Base-by-base conservation (phyloP, 2,888 invertebrate species). In the Xiphydria camelus region DNA sequence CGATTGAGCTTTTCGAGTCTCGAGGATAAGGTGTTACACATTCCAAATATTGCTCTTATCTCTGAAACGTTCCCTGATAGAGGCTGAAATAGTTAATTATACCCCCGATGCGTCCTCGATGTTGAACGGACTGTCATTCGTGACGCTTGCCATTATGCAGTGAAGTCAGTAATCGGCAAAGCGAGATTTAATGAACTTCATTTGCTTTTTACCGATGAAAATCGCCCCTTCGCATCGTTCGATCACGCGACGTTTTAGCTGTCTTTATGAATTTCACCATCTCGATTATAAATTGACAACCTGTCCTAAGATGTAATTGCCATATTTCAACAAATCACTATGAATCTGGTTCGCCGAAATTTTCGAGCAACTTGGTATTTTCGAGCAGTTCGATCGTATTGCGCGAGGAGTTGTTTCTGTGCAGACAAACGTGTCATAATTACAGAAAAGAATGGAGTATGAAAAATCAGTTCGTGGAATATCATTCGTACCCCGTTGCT, bases 1-100 rank as follows among this genome's bases (percentile, higher is more conserved):
- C 50, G 45, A 32, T 53, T 55, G 10, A 63, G 36, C 15, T 40
- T 44, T 33, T 51, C 44, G 14, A 63, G 55, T 47, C 60, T 50
- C 15, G 51, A 48, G 17, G 36, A 55, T 49, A 33, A 38, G 18
- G 37, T 38, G 36, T 39, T 47, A 41, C 31, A 41, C 57, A 57
- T 57, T 40, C 45, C 56, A 53, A 43, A 53, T 47, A 14, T 29
- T 29, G 29, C 15, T 14, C 15, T 29, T 29, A 14, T 15, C 10
- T 29, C 29, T 29, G n/a, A n/a, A n/a, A n/a, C n/a, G n/a, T n/a
- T n/a, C n/a, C n/a, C n/a, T n/a, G n/a, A n/a, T 12, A 12, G 6
- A 9, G 12, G n/a, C n/a, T n/a, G n/a, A n/a, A n/a, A n/a, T n/a
- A n/a, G n/a, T n/a, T n/a, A n/a, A n/a, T n/a, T n/a, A n/a, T n/a